Evolutionary conservation across 2,888 invertebrate genomes (phyloP), one percentile per base, ranked within the genome.

Genomic region (Ectemnius cavifrons): DNA sequence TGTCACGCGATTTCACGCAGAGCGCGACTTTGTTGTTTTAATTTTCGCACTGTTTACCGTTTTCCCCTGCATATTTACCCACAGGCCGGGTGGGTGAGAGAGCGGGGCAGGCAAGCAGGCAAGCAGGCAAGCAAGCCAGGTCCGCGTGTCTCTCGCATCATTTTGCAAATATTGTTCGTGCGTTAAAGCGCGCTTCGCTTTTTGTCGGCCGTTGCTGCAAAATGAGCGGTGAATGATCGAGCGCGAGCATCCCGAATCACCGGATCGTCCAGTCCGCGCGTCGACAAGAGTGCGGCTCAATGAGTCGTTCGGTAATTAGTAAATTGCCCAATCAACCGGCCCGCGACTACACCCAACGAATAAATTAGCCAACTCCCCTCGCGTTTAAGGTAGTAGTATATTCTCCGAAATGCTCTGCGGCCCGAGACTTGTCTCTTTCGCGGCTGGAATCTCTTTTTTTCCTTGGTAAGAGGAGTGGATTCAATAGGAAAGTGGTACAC

Each of bases 241-340:
- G 52, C 52, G 52, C 14, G 37, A 8, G 52, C 52, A 16, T 16
- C n/a, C 52, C 52, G 52, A 52, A 14, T 16, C 63, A 59, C 49
- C 37, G 60, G 66, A 60, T 60, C 60, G 20, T 60, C 14, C 60
- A 28, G 14, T 3, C 27, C 68, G 59, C 67, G 59, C 73, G 27
- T 47, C 75, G 72, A 49, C 16, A 28, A 63, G 56, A 37, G 61
- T 28, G 46, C 63, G 3, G 47, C 81, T 81, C 81, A 79, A 79
- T 79, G 80, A 84, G 82, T 84, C 80, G 84, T 67, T 63, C 78
- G 79, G 79, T 84, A 82, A 82, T 87, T 86, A 87, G 86, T 85
- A 83, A 84, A 87, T 87, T 85, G 83, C 73, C 70, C 80, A 78
- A 71, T 82, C 81, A 81, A 82, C 79, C 83, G 80, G 58, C 57